Evolutionary conservation across 2,113 vertebrate species (phyloP).

Genomic region (Myotis brandtii): DNA sequence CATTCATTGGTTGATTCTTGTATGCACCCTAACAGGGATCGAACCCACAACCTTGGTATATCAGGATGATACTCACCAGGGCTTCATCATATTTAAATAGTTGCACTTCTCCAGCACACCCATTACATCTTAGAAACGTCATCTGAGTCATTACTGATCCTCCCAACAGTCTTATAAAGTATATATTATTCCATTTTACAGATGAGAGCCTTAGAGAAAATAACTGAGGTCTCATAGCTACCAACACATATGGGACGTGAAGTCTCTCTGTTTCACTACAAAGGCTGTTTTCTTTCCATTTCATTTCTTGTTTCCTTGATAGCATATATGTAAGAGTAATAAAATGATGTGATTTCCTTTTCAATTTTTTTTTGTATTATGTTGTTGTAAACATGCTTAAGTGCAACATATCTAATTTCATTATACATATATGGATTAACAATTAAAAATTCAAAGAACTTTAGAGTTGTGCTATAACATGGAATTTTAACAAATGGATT

Average conservation of each 20-base stretch:
- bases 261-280: neutral
- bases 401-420: neutral
- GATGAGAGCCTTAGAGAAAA: neutral
- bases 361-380: neutral
- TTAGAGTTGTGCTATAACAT: neutral
- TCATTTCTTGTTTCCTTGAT: neutral
- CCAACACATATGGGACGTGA: neutral
- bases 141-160: neutral
- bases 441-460: neutral
- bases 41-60: no score
- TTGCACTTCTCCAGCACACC: neutral
- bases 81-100: neutral
- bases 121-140: slow-evolving; percentile 22
- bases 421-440: neutral
- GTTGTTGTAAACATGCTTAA: neutral
- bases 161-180: neutral
- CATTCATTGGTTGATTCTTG: no score
- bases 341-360: neutral
- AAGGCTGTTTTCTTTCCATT: neutral
- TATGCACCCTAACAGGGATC: no score
- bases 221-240: neutral
- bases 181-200: neutral
- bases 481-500: neutral
- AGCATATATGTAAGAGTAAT: neutral
- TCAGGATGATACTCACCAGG: no score